A percentile compares a stretch with the other conserved stretches of the same genome.
Evolutionary conservation across 2,113 vertebrate genomes (phyloP).

Genomic region (Brachionichthys hirsutus): DNA sequence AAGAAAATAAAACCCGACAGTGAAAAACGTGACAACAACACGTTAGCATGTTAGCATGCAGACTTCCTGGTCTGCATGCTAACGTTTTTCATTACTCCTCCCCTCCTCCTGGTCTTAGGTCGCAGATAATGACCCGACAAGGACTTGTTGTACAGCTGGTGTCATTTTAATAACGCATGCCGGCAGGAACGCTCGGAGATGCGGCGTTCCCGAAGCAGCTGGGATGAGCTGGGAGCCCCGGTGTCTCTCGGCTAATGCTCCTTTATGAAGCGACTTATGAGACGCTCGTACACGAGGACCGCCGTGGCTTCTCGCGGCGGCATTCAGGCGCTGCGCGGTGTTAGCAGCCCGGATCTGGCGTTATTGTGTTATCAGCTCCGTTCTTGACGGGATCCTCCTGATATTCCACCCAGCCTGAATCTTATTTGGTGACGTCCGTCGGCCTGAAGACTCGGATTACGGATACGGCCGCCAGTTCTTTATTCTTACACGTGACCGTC

Average conservation of each 20-base stretch:
- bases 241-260: constrained; percentile 91
- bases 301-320: constrained; percentile 81
- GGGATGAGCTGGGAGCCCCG: constrained; percentile 90
- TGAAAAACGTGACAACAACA: no score
- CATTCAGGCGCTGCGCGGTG: constrained; percentile 84
- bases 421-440: background rate
- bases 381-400: constrained; percentile 86
- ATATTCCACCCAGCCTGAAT: constrained; percentile 61
- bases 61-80: constrained; percentile 1
- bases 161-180: constrained; percentile 97
- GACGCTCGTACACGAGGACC: constrained; percentile 78
- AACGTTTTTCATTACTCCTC: constrained; percentile 24
- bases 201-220: constrained; percentile 86
- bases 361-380: constrained; percentile 93
- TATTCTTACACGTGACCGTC: background rate
- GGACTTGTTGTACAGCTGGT: constrained; percentile 89
- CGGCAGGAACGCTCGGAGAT: constrained; percentile 91
- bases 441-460: background rate
- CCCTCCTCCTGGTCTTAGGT: constrained; percentile 48
- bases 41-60: no score
- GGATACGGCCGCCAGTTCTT: constrained; percentile 2
- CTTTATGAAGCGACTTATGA: constrained; percentile 89
- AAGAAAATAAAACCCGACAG: no score
- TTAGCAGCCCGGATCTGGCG: constrained; percentile 86
- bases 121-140: constrained; percentile 84